Evolutionary conservation across 2,888 invertebrate genomes (phyloP).

Genomic region (Oconnorella tubifera): DNA sequence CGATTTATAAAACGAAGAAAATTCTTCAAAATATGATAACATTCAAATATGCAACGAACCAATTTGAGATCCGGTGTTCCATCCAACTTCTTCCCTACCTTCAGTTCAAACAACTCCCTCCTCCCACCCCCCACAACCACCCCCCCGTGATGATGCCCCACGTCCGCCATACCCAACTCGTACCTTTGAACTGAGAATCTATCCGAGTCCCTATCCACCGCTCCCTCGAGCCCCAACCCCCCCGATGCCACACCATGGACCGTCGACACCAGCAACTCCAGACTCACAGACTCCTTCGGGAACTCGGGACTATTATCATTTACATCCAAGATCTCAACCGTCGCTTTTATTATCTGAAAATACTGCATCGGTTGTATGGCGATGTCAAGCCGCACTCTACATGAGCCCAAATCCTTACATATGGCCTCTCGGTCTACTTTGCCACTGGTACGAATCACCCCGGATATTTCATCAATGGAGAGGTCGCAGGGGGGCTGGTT

Average conservation of each 20-base stretch:
- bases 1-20: too few species aligned
- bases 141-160: not conserved
- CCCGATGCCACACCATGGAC: constrained; percentile 23
- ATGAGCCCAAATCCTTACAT: constrained; percentile 16
- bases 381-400: constrained; percentile 30
- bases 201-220: constrained; percentile 29
- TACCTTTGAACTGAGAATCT: constrained; percentile 18
- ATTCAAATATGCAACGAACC: too few species aligned
- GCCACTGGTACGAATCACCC: constrained; percentile 29
- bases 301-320: constrained; percentile 36
- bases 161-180: not conserved
- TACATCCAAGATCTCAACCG: constrained; percentile 30
- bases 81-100: constrained; percentile 27
- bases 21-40: too few species aligned
- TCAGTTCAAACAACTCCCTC: constrained; percentile 19
- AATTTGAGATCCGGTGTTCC: constrained; percentile 25
- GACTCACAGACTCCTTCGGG: constrained; percentile 15
- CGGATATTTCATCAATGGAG: constrained; percentile 26
- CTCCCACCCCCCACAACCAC: not conserved
- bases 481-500: constrained; percentile 21
- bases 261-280: constrained; percentile 30
- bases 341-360: constrained; percentile 33
- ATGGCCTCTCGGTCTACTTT: constrained; percentile 33
- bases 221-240: constrained; percentile 25
- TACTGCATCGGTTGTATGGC: constrained; percentile 26